These are phyloP conservation scores for Drosophila stalkeri DNA, from an alignment of 2,888 invertebrate genomes.

Conservation along the genomic window DNA sequence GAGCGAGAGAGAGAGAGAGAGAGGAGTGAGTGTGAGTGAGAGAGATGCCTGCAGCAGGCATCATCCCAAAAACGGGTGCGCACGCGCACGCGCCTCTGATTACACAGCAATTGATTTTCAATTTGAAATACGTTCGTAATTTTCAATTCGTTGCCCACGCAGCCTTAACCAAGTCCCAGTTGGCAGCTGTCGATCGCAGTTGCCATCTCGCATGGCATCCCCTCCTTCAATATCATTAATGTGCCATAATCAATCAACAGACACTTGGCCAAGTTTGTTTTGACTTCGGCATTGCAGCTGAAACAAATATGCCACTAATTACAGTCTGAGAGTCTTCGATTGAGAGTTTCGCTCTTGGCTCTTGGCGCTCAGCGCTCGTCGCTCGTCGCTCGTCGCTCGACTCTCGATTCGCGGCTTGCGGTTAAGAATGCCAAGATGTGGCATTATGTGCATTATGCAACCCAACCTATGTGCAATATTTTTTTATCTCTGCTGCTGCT, in stretches of 20 bases:
- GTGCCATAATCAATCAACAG: constrained; percentile 73
- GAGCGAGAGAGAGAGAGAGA: not conserved
- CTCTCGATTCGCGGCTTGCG: constrained; percentile 47
- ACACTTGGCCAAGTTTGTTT: constrained; percentile 56
- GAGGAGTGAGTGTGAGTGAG: constrained; percentile 2
- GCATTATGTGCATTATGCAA: constrained; percentile 51
- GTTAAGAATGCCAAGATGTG: constrained; percentile 75
- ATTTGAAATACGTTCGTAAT: constrained; percentile 46
- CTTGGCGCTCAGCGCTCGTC: too few relatives aligned
- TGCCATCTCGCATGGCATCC: not conserved
- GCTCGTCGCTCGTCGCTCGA: not conserved
- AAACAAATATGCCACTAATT: constrained; percentile 82
- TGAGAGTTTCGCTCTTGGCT: constrained; percentile 28
- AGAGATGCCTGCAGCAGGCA: constrained; percentile 15
- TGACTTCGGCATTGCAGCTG: constrained; percentile 67
- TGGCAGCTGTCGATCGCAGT: constrained; percentile 9
- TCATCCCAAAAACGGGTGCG: constrained; percentile 67
- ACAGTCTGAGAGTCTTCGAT: constrained; percentile 52
- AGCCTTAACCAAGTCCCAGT: constrained; percentile 27
- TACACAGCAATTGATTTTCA: constrained; percentile 64
- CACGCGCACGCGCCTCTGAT: constrained; percentile 78
- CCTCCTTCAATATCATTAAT: constrained; percentile 31
- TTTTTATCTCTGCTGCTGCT: constrained; percentile 14
- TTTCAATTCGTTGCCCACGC: constrained; percentile 68
- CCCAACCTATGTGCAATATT: constrained; percentile 74